Conservation (phyloP, 2,113 vertebrate genomes). For the Campylorhamphus procurvoides region DNA sequence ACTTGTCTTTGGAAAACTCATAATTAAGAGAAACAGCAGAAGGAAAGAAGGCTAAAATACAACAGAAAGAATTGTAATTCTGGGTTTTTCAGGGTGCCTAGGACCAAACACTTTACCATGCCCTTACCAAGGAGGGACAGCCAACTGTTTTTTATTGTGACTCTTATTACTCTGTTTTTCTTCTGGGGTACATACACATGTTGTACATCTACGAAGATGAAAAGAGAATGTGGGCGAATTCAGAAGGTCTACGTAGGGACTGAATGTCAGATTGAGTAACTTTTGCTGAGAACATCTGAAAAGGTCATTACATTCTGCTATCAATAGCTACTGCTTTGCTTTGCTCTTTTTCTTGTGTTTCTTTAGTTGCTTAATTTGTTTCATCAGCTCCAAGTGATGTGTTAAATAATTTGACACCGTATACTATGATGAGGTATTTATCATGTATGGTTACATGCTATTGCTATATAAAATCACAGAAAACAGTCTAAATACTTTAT, state of each 20-base stretch:
- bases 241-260: background rate
- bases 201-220: background rate
- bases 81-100: background rate
- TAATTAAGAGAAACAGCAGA: background rate
- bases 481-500: background rate
- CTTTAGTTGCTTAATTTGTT: conserved; percentile 55
- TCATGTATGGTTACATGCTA: background rate
- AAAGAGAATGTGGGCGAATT: background rate
- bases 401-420: conserved; percentile 51
- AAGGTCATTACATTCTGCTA: conserved; percentile 20
- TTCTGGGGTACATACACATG: background rate
- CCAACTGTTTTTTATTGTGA: background rate
- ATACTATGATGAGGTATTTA: background rate
- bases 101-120: background rate
- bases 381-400: conserved; percentile 42
- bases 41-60: background rate
- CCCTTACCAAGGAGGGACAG: background rate
- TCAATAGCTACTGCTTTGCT: conserved; percentile 30
- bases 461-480: background rate
- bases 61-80: background rate
- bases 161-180: background rate
- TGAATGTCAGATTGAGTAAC: background rate
- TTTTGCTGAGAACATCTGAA: conserved; percentile 16
- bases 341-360: conserved; percentile 46
- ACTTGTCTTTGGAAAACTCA: background rate